Evolutionary conservation across 2,797 vertebrate genomes (phyloP), one percentile per base, ranked within the genome.

Genomic region (Decapterus maruadsi): DNA sequence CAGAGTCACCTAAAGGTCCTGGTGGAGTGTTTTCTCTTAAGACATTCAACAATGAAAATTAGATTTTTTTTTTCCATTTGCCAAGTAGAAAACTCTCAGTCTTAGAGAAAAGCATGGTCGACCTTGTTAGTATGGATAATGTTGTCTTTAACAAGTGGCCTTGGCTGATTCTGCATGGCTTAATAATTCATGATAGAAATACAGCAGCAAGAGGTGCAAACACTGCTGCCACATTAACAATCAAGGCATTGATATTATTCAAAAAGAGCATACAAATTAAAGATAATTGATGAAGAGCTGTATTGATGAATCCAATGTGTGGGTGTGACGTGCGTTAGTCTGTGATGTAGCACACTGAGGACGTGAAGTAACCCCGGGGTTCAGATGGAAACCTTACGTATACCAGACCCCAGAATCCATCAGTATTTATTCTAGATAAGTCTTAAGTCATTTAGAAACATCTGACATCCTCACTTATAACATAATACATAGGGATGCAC

Each of bases 101-200:
- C 50, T 17, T 13, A 14, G 29, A 60, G 38, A 19, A 42, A 56
- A 1, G 12, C 9, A 10, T 29, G 31, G 26, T 38, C 50, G 22
- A 57, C 36, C n/a, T 59, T 43, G 19, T 22, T 20, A 42, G 36
- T 50, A 11, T 34, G 54, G 38, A 46, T 56, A 14, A 26, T 31
- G 8, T 19, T 12, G n/a, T 36, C 3, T 62, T 64, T 68, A 22
- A 57, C 43, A 34, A 68, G n/a, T 48, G 13, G 59, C 20, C 42
- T 62, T 43, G 8, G 11, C 8, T 31, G 8, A 56, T 9, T 20
- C 48, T 19, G 19, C 38, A 20, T 31, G 31, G 66, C 40, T 58
- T 26, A 26, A 68, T 26, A 26, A 68, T 59, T 68, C 12, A 46
- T 17, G 14, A 54, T n/a, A 46, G 63, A 34, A 71, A 71, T 42